Percentiles rank a stretch among this genome's conserved stretches.
These are phyloP conservation scores for Julus scandinavius DNA, from an alignment of 2,888 invertebrate genomes.

Conservation along the genomic window DNA sequence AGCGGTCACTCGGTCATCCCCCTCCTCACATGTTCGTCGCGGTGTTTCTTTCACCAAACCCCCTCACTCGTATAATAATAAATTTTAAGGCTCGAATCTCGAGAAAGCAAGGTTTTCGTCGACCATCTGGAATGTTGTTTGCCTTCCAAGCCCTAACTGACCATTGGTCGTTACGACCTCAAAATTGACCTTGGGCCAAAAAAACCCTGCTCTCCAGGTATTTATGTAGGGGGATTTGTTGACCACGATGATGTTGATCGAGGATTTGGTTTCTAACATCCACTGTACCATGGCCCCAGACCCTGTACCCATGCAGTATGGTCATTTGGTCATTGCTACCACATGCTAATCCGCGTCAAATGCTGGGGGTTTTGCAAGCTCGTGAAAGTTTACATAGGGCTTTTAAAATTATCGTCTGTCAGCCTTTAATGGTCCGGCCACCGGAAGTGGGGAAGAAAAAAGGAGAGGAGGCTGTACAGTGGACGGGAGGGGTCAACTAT, in stretches of 20 bases:
- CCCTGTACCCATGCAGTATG: not conserved
- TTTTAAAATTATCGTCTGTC: not conserved
- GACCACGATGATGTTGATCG: slow-evolving; percentile 9
- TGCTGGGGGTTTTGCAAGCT: not conserved
- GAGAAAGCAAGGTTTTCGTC: not conserved
- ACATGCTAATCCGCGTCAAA: not conserved
- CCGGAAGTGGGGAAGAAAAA: not conserved
- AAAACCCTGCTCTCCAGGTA: not conserved
- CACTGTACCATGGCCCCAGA: not conserved
- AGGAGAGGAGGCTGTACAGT: not conserved
- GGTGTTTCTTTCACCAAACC: not conserved
- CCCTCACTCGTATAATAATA: not conserved
- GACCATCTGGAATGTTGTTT: slow-evolving; percentile 42
- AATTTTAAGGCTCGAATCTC: not conserved
- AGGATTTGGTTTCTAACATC: not conserved
- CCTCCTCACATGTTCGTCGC: not conserved
- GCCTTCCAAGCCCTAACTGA: slow-evolving; percentile 23
- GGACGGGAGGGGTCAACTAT: not conserved
- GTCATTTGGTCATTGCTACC: not conserved
- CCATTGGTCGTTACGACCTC: slow-evolving; percentile 2
- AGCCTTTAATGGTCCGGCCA: not conserved
- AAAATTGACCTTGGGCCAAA: not conserved
- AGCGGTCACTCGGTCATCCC: not conserved
- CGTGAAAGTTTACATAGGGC: not conserved
- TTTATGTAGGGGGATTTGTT: not conserved